Evolutionary conservation across 2,113 vertebrate genomes (phyloP).

Genomic region (Misgurnus mizolepis): DNA sequence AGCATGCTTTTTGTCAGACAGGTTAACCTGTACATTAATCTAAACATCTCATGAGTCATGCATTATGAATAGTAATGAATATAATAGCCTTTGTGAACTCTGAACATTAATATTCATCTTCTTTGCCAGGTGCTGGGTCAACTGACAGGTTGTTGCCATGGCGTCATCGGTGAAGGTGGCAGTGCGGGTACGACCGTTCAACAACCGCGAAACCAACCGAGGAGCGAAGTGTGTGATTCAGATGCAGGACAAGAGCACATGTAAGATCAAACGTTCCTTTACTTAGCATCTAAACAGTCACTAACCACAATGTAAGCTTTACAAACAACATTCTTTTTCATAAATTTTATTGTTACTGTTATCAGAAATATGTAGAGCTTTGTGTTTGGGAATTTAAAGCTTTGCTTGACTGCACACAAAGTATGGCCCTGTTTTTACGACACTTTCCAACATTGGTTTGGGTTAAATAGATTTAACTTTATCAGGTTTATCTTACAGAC

Average conservation of each 20-base stretch:
- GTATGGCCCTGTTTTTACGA: too few species aligned
- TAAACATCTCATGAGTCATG: not conserved
- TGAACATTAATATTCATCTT: not conserved
- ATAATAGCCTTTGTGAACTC: not conserved
- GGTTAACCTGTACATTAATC: not conserved
- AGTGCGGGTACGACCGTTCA: constrained; percentile 86
- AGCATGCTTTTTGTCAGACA: not conserved
- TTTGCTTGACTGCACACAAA: too few species aligned
- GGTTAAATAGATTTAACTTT: too few species aligned
- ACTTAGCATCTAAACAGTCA: too few species aligned
- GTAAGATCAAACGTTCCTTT: constrained; percentile 70
- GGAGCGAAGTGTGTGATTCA: constrained; percentile 89
- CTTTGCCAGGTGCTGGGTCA: constrained; percentile 26
- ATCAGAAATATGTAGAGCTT: too few species aligned
- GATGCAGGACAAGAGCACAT: constrained; percentile 90
- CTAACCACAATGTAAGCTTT: too few species aligned
- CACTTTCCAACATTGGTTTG: too few species aligned
- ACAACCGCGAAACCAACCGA: constrained; percentile 77
- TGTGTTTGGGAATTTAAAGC: too few species aligned
- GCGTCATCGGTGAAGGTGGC: constrained; percentile 86
- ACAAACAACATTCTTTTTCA: too few species aligned
- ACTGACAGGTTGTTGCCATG: constrained; percentile 40
- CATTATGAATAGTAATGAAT: not conserved
- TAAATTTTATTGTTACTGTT: too few species aligned
- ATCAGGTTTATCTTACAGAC: too few species aligned